phyloP scores from a whole-genome alignment of 35 echinoderm and acorn worm genomes.

The Anneissia japonica region DNA sequence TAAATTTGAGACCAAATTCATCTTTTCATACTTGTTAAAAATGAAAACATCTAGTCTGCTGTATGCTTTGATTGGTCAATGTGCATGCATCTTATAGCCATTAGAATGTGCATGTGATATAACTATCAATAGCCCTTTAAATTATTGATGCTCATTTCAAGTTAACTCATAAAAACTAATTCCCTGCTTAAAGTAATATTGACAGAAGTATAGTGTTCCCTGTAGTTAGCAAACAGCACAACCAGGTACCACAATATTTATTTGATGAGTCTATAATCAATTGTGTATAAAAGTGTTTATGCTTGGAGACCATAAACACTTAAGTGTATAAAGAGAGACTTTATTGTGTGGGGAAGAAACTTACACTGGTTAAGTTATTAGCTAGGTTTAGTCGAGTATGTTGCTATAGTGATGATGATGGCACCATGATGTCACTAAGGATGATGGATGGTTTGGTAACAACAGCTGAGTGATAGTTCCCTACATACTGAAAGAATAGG shows the following conservation, averaged over 20 bases:
- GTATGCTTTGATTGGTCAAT: too few species aligned
- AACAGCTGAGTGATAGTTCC: too few species aligned
- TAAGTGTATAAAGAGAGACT: background rate
- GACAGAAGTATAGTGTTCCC: background rate
- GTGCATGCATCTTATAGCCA: too few species aligned
- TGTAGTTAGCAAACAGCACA: background rate
- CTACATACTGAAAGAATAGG: too few species aligned
- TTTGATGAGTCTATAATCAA: background rate
- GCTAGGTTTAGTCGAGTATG: too few species aligned
- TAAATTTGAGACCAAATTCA: too few species aligned
- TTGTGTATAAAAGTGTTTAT: background rate
- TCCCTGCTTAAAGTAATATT: background rate
- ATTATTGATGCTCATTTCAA: too few species aligned
- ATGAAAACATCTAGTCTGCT: too few species aligned
- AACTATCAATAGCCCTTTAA: too few species aligned
- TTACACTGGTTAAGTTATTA: background rate
- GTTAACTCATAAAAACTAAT: too few species aligned
- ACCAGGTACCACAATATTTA: background rate
- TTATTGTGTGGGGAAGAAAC: background rate
- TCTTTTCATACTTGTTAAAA: too few species aligned
- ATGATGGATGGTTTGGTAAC: background rate
- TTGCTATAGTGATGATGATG: background rate
- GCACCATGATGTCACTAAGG: background rate
- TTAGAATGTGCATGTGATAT: too few species aligned
- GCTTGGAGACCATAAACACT: background rate